Evolutionary conservation across 2,113 vertebrate species (phyloP), one percentile per base, ranked within the genome.

Genomic region (Oreochromis aureus): DNA sequence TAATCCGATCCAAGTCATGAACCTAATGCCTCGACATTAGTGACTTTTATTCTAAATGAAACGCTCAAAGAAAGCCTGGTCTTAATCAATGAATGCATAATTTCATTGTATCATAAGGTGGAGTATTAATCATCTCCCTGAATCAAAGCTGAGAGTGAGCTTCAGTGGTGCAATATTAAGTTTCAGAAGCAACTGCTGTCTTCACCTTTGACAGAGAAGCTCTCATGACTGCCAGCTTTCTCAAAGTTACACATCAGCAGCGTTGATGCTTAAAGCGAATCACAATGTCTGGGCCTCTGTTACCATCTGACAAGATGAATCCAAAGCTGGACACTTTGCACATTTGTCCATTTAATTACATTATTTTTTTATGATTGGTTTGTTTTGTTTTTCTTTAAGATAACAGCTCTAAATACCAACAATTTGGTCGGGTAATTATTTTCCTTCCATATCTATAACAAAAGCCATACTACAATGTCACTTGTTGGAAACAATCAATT

Each of bases 241-340:
- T 84, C 91, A 89, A 71, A 51, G 53, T 94, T 87, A 88, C 90
- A 91, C 92, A 86, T 94, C 86, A 90, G 86, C 93, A 90, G 91
- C 6, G 63, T 89, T 92, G 51, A 7, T 3, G 19, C 63, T 82
- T 81, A 81, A 91, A 84, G 10, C 56, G 6, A 82, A 86, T 81
- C 86, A 80, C 83, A 90, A 69, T 56, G 73, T 83, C 44, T 51
- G 80, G 55, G 56, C 81, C 69, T 90, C 78, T 80, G 73, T 87
- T 81, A 71, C 12, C 87, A 61, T 80, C 44, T 86, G 53, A 83
- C 83, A 56, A 30, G 3, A 9, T 16, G 13, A 16, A 24, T 87
- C 19, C 46, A 76, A 56, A 63, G 71, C 30, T n/a, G 11, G 12
- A 59, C 6, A 18, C 34, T 59, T 78, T 83, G 22, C 12, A 73